A percentile compares a stretch with the other conserved stretches of the same genome.
These are phyloP conservation scores for Vespertilio murinus DNA, from an alignment of 2,797 vertebrate species.

Conservation along the genomic window DNA sequence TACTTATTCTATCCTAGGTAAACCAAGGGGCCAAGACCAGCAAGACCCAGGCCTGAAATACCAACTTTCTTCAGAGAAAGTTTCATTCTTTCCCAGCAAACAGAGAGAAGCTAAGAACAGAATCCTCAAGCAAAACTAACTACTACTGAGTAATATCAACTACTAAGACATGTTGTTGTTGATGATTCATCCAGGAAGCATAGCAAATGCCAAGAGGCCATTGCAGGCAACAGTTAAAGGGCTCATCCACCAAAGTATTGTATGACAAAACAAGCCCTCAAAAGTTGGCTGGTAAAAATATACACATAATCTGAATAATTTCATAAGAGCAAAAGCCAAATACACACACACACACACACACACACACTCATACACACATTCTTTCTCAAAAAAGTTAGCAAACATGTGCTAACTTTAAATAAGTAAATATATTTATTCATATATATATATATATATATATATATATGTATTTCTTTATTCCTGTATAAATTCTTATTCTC, in stretches of 20 bases:
- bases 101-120: background rate
- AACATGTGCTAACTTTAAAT: background rate
- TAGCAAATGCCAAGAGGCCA: conserved; percentile 27
- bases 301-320: conserved; percentile 30
- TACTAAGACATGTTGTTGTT: conserved; percentile 18
- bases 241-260: background rate
- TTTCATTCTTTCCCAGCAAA: conserved; percentile 4
- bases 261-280: background rate
- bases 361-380: too few relatives aligned
- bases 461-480: conserved; percentile 28
- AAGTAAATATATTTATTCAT: background rate
- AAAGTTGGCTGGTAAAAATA: background rate
- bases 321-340: background rate
- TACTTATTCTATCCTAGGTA: background rate
- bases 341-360: background rate
- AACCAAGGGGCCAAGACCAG: background rate
- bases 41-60: background rate
- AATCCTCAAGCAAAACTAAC: conserved; percentile 48
- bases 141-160: background rate
- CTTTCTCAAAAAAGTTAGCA: background rate
- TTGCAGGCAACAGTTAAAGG: background rate
- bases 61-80: background rate
- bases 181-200: conserved; percentile 53
- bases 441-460: background rate
- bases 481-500: background rate